A percentile compares a stretch with the other conserved stretches of the same genome.
phyloP scores from a whole-genome alignment of 2,888 invertebrate species.

The Andrena camellia region DNA sequence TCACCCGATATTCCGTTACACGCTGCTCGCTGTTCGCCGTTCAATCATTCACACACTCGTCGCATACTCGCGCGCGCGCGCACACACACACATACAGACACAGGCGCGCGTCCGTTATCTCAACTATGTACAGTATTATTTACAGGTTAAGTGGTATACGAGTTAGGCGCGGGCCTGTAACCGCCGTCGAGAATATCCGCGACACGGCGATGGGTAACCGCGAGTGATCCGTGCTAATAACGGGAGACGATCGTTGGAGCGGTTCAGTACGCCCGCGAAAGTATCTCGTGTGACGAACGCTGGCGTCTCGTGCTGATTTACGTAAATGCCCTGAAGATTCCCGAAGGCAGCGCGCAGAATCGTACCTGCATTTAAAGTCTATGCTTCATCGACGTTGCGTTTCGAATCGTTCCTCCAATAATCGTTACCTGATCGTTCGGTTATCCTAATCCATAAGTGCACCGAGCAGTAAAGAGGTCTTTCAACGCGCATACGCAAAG shows the following conservation, averaged over 20 bases:
- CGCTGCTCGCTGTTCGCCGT: background rate
- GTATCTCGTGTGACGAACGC: background rate
- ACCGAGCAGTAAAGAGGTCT: no score
- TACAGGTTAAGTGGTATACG: conserved; percentile 72
- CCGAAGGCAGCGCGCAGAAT: background rate
- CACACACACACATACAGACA: conserved; percentile 22
- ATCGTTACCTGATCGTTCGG: no score
- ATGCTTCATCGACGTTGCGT: background rate
- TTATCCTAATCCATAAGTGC: no score
- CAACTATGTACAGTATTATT: conserved; percentile 74
- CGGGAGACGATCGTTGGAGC: background rate
- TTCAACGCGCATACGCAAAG: no score
- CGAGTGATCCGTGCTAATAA: conserved; percentile 5
- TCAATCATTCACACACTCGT: background rate
- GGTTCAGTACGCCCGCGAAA: background rate
- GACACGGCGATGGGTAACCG: background rate
- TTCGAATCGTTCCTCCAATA: background rate
- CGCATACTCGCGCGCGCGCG: conserved; percentile 18
- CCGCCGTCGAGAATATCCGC: conserved; percentile 47
- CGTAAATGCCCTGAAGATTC: conserved; percentile 19
- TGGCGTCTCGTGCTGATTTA: conserved; percentile 16
- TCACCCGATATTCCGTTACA: conserved; percentile 2
- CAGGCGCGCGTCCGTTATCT: conserved; percentile 20
- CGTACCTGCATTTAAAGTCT: background rate
- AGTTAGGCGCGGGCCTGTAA: conserved; percentile 55